phyloP scores from a whole-genome alignment of 2,797 vertebrate species.

The Alouatta caraya region DNA sequence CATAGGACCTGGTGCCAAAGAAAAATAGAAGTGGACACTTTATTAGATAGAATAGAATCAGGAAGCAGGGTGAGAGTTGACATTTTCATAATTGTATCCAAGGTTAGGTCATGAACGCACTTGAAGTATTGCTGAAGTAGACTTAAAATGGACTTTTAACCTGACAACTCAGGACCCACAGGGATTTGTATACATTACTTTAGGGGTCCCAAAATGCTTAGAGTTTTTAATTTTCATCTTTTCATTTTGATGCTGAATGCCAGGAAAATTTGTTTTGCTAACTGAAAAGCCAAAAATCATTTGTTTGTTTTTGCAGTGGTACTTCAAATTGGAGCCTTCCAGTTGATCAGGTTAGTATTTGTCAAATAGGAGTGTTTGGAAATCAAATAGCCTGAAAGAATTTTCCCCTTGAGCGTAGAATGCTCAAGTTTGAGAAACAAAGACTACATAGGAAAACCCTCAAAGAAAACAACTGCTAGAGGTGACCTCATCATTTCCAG shows the following conservation, averaged over 20 bases:
- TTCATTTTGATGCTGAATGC: neutral
- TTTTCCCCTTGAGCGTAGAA: neutral
- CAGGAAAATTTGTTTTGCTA: neutral
- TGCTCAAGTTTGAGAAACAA: neutral
- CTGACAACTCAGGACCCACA: neutral
- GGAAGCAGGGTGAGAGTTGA: neutral
- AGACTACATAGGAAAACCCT: neutral
- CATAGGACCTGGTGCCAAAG: neutral
- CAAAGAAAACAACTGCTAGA: neutral
- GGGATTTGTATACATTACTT: neutral
- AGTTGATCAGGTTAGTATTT: neutral
- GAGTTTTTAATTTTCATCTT: neutral
- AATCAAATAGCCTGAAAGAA: neutral
- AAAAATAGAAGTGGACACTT: neutral
- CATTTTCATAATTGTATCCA: neutral
- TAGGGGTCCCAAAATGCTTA: neutral
- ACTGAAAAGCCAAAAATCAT: neutral
- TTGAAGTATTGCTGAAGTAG: neutral
- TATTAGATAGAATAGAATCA: neutral
- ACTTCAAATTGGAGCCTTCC: neutral
- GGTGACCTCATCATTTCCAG: neutral
- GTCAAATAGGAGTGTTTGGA: neutral
- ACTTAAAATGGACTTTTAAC: neutral
- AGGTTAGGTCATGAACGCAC: neutral
- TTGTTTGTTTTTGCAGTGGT: neutral